Evolutionary conservation across 1,140 invertebrate species (phyloP), one percentile per base, ranked within the genome.

Genomic region (Neotoxoptera formosana): DNA sequence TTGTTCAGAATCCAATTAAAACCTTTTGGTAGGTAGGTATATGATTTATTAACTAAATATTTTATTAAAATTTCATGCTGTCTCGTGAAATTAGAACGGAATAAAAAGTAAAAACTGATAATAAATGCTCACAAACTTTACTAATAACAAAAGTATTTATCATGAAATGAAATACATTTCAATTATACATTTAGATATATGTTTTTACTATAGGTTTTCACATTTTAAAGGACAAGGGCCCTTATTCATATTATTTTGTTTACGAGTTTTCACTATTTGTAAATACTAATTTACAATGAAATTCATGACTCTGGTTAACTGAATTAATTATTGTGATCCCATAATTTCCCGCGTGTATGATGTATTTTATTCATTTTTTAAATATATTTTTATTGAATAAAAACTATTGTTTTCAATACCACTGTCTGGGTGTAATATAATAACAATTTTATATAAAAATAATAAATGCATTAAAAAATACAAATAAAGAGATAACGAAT

Each of bases 81-180:
- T 86, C 41, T 25, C 23, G 41, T 41, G 25, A 47, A 86, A 86
- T 30, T 47, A 86, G 30, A 86, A n/a, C 14, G 23, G 2, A n/a
- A n/a, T 47, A 84, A 86, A 86, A 47, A 86, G 41, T 45, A 86
- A 45, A 41, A 86, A 86, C 36, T 47, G 30, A 47, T 86, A 86
- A 86, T 86, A 86, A 86, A 86, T 47, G 84, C 1, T 25, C 41
- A 48, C 25, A 48, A 86, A 86, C 84, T 86, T 86, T 86, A 47
- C 25, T 86, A 86, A 47, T 86, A 76, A 76, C 21, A 86, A 86
- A 86, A 86, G 83, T 86, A 86, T 45, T 47, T 30, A 86, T 86
- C 84, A 86, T 47, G 14, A 86, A 17, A 86, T 20, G 47, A 86
- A 86, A 47, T 86, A 86, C 14, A 86, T 86, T 86, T 86, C 45